Conservation (phyloP, 2,888 invertebrate species). For the Himalopsyche kuldschensis region DNA sequence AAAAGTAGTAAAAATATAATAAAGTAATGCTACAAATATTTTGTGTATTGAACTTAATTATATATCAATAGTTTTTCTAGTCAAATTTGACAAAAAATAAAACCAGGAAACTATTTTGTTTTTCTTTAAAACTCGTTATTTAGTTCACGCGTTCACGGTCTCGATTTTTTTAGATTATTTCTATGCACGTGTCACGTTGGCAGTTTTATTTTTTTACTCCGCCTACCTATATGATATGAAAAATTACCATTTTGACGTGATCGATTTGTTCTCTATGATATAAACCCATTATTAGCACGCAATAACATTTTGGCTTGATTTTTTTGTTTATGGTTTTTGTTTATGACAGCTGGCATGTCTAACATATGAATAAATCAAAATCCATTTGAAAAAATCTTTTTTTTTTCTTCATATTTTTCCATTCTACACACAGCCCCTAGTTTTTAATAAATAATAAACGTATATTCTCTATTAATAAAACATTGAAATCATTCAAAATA, state of each 20-base stretch:
- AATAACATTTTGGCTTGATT: not conserved
- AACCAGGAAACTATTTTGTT: too few relatives aligned
- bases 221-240: not conserved
- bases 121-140: too few relatives aligned
- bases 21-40: too few relatives aligned
- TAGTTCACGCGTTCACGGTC: too few relatives aligned
- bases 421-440: not conserved
- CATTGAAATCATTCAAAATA: too few relatives aligned
- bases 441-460: too few relatives aligned
- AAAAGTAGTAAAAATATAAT: too few relatives aligned
- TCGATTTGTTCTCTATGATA: not conserved
- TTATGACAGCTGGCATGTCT: not conserved
- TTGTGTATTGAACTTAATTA: too few relatives aligned
- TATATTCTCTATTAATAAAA: too few relatives aligned
- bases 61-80: too few relatives aligned
- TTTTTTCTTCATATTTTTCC: not conserved
- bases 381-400: not conserved
- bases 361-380: not conserved
- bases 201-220: not conserved
- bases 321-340: not conserved
- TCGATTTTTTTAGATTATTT: not conserved
- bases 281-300: not conserved
- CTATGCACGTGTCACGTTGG: not conserved
- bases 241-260: not conserved
- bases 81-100: too few relatives aligned